These are phyloP conservation scores for Drosophila prostipennis DNA, from an alignment of 2,888 invertebrate genomes.

Conservation along the genomic window DNA sequence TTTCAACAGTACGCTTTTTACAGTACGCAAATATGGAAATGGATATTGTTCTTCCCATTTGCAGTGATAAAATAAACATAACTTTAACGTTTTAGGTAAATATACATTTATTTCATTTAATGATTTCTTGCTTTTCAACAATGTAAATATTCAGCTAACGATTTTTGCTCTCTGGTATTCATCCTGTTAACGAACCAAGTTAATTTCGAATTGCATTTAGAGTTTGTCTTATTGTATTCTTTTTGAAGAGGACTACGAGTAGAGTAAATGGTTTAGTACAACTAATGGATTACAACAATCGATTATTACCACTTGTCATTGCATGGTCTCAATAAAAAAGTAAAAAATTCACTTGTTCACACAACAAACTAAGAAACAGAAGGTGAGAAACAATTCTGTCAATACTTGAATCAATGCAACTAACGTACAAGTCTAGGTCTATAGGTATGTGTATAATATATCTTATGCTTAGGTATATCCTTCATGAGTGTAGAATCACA, in stretches of 20 bases:
- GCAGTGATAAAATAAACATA: background rate
- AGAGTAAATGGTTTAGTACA: slow-evolving; percentile 63
- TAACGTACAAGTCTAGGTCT: slow-evolving; percentile 41
- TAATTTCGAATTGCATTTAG: slow-evolving; percentile 45
- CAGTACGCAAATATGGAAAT: too few relatives aligned
- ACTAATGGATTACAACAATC: slow-evolving; percentile 55
- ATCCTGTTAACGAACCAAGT: slow-evolving; percentile 45
- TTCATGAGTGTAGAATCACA: slow-evolving; percentile 80
- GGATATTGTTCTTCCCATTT: background rate
- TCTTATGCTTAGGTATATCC: slow-evolving; percentile 56
- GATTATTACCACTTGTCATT: slow-evolving; percentile 33
- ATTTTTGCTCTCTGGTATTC: slow-evolving; percentile 42
- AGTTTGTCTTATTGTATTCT: slow-evolving; percentile 38
- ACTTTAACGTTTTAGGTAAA: slow-evolving; percentile 51
- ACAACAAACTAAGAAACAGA: slow-evolving; percentile 53
- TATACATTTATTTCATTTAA: slow-evolving; percentile 76
- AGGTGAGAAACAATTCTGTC: slow-evolving; percentile 34
- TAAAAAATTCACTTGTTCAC: slow-evolving; percentile 53
- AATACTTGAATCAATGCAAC: slow-evolving; percentile 62
- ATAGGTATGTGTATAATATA: slow-evolving; percentile 40
- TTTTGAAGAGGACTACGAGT: slow-evolving; percentile 54
- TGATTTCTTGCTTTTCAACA: slow-evolving; percentile 70
- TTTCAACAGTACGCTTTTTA: too few relatives aligned
- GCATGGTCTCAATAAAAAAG: slow-evolving; percentile 54
- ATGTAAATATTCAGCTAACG: slow-evolving; percentile 74